phyloP scores from a whole-genome alignment of 2,888 invertebrate species.

The Caenorhabditis afra region DNA sequence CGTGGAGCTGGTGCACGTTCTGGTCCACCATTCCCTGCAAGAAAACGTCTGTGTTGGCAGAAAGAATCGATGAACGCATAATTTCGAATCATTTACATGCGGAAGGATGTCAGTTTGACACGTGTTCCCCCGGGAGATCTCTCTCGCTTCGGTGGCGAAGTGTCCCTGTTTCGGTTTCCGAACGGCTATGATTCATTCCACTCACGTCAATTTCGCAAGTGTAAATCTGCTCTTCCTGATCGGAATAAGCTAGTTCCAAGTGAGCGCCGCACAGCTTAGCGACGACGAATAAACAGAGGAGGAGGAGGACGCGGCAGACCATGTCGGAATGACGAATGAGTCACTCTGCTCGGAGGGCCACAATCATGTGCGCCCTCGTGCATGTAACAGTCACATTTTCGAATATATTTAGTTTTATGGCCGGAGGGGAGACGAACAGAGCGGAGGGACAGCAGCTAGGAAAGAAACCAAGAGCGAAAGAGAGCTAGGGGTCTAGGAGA shows the following conservation, averaged over 20 bases:
- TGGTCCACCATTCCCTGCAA: slow-evolving; percentile 41
- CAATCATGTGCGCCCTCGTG: background rate
- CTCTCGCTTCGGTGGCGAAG: too few species aligned
- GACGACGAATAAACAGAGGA: slow-evolving; percentile 4
- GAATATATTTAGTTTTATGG: slow-evolving; percentile 44
- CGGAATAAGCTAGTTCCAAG: slow-evolving; percentile 7
- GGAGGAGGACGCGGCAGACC: slow-evolving; percentile 3
- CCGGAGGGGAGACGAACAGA: slow-evolving; percentile 1
- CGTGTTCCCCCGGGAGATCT: too few species aligned
- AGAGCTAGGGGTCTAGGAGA: background rate
- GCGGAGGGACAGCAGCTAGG: background rate
- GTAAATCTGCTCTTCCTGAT: slow-evolving; percentile 17
- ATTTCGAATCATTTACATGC: too few species aligned
- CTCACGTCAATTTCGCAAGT: slow-evolving; percentile 51
- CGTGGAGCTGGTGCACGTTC: slow-evolving; percentile 35
- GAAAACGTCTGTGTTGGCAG: background rate
- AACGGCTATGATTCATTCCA: slow-evolving; percentile 1
- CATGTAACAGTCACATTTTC: slow-evolving; percentile 9
- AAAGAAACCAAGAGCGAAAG: background rate
- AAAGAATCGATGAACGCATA: too few species aligned
- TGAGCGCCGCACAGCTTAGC: background rate
- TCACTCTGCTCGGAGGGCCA: background rate
- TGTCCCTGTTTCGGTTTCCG: background rate
- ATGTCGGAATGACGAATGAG: slow-evolving; percentile 27
- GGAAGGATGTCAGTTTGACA: too few species aligned